Percentiles rank a stretch among this genome's conserved stretches.
Conservation (phyloP, 2,113 vertebrate species). For the Tinamus guttatus region DNA sequence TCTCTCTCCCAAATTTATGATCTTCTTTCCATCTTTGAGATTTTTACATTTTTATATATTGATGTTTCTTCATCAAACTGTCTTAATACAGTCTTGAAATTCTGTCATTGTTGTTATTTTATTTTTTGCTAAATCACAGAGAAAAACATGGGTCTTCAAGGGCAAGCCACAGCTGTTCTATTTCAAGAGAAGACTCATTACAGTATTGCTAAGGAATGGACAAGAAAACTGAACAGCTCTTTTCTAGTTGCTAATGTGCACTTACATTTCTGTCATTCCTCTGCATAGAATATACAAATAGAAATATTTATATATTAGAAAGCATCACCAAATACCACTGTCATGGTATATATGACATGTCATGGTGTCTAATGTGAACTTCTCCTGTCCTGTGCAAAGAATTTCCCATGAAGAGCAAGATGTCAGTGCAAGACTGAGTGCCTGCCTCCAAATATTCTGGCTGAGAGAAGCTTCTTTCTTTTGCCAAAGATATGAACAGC, state of each 20-base stretch:
- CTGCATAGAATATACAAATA: too few species aligned
- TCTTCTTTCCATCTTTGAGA: not conserved
- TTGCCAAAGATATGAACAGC: not conserved
- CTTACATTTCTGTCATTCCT: not conserved
- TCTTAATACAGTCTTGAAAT: not conserved
- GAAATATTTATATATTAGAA: not conserved
- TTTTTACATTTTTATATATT: not conserved
- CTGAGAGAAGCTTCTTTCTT: not conserved
- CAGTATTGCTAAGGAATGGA: not conserved
- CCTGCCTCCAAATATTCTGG: not conserved
- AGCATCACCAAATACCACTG: not conserved
- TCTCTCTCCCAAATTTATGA: not conserved
- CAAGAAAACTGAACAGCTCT: not conserved
- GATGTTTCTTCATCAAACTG: fast-evolving
- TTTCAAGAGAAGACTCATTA: not conserved
- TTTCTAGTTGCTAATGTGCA: not conserved
- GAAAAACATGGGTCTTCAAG: constrained; percentile 13
- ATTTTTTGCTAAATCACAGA: not conserved
- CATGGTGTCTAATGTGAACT: not conserved
- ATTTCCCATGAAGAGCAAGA: not conserved
- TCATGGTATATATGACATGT: not conserved
- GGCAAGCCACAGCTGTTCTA: not conserved
- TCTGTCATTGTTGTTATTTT: too few species aligned
- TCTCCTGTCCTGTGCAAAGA: not conserved
- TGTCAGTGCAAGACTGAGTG: not conserved